Conservation (phyloP, 2,888 invertebrate species). For the Nomada fucata region DNA sequence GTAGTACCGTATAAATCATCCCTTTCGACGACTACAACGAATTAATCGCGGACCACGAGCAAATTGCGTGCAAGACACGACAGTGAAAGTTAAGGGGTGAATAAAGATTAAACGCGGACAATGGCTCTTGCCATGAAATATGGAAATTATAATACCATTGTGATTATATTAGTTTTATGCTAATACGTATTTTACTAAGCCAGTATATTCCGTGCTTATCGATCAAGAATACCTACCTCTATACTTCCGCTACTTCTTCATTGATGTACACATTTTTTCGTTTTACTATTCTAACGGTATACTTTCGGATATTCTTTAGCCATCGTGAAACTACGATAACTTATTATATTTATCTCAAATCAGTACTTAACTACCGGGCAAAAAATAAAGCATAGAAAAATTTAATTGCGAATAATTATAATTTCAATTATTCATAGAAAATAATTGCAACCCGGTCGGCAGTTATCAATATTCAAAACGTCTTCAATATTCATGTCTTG, state of each 20-base stretch:
- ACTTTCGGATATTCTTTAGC: neutral
- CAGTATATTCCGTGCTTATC: too few species aligned
- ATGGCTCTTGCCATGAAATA: neutral
- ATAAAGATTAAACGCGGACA: conserved; percentile 2
- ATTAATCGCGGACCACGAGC: conserved; percentile 8
- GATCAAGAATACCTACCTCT: neutral
- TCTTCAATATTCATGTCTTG: too few species aligned
- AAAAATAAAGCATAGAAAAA: too few species aligned
- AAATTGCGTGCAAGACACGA: conserved; percentile 9
- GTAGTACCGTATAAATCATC: conserved; percentile 10
- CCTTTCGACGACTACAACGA: neutral
- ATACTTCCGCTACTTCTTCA: neutral
- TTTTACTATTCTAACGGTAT: too few species aligned
- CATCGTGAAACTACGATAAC: neutral
- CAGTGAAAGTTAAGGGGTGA: conserved; percentile 4
- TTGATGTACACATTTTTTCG: too few species aligned
- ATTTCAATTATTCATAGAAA: neutral
- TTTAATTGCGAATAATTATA: neutral
- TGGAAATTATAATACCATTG: neutral
- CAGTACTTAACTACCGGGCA: too few species aligned
- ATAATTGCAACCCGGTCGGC: neutral
- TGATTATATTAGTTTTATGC: neutral
- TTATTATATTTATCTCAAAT: too few species aligned
- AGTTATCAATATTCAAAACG: too few species aligned
- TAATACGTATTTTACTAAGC: too few species aligned